Evolutionary conservation across 2,888 invertebrate genomes (phyloP).

Genomic region (Phalera bucephala): DNA sequence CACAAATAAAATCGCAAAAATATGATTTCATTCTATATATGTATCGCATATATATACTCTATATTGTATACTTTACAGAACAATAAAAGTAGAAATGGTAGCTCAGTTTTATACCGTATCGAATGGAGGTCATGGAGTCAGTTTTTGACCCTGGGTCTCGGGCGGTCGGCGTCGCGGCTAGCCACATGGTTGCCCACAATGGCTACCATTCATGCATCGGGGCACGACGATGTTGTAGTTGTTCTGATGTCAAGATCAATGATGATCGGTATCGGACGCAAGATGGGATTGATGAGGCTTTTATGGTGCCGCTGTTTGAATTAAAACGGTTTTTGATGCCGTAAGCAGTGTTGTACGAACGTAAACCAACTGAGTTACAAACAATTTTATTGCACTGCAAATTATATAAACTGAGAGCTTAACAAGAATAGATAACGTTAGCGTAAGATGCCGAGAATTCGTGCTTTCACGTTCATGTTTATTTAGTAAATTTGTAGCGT

Average conservation of each 20-base stretch:
- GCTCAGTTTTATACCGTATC: constrained; percentile 35
- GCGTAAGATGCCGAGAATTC: too few relatives aligned
- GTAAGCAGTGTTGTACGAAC: neutral
- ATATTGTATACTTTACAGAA: too few relatives aligned
- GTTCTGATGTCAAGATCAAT: constrained; percentile 55
- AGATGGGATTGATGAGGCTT: neutral
- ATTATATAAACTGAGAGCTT: too few relatives aligned
- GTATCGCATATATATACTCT: too few relatives aligned
- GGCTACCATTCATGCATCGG: constrained; percentile 56
- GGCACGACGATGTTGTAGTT: constrained; percentile 45
- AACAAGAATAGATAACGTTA: too few relatives aligned
- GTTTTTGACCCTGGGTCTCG: constrained; percentile 65
- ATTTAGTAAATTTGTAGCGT: too few relatives aligned
- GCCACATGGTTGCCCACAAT: constrained; percentile 59
- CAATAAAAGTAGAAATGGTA: constrained; percentile 29
- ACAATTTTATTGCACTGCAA: too few relatives aligned
- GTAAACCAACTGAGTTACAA: too few relatives aligned
- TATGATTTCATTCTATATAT: too few relatives aligned
- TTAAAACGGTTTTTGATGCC: neutral
- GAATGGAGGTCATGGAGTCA: constrained; percentile 61
- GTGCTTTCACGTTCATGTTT: too few relatives aligned
- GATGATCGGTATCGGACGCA: constrained; percentile 23
- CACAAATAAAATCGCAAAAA: too few relatives aligned
- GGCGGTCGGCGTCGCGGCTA: constrained; percentile 60
- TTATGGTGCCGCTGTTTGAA: neutral